Base-by-base conservation (phyloP, 2,888 invertebrate genomes). In the Drosophila niveifrons region DNA sequence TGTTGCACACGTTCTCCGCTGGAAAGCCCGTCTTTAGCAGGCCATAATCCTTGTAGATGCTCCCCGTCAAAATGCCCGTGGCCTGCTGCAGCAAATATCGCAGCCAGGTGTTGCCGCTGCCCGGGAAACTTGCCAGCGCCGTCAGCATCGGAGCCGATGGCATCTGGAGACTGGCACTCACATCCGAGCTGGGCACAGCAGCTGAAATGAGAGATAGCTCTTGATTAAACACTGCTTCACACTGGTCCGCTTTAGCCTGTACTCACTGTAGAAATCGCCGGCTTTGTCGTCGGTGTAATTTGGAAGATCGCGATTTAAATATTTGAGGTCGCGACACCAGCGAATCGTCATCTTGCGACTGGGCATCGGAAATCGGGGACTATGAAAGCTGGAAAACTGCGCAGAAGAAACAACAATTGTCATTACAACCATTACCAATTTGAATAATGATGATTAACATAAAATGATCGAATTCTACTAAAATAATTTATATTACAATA, bases 91-190 rank as follows among this genome's bases (percentile, higher is more conserved):
- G 91, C 44, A 97, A 92, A 90, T 96, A 96, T 63, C 97, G 92
- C 13, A 97, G 92, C 97, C 97, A 97, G 18, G 96, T 96, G 90
- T 97, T 97, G 0, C 96, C 96, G 89, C 96, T 96, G n/a, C 96
- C 96, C 4, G 96, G 97, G 91, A 95, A 96, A 0, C 96, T 96
- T 0, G 95, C 96, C 34, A 97, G 92, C 0, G 96, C 96, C 3
- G 91, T 92, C 43, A 92, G 61, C 56, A 90, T 82, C 48, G 82
- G 77, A 43, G 76, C 51, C 17, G 84, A 70, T 10, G 78, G 67
- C 36, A 41, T 13, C 39, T 66, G 75, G 18, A 65, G n/a, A n/a
- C 52, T 53, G 51, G 69, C 78, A 15, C 78, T 75, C 0, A 71
- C 51, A 50, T 83, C 88, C 15, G 39, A 41, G 68, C 85, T 88